These are phyloP conservation scores for Trichogramma dendrolimi DNA, from an alignment of 2,888 invertebrate species.

Conservation along the genomic window DNA sequence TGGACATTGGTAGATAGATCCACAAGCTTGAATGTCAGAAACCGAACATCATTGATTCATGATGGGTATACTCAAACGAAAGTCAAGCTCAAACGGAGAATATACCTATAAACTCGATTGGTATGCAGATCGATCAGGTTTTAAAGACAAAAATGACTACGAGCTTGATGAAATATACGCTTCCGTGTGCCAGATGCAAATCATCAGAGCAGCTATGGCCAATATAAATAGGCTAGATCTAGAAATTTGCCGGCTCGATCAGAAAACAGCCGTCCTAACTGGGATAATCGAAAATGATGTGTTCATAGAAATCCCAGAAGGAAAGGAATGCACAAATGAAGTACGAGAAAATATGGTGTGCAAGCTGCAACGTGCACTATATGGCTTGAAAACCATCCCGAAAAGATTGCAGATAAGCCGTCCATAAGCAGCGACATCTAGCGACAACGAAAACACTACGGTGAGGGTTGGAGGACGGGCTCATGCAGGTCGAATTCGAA, in stretches of 20 bases:
- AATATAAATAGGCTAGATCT: slow-evolving; percentile 16
- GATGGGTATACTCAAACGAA: background rate
- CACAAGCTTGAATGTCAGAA: background rate
- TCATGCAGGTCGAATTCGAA: too few species aligned
- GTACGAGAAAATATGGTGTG: too few species aligned
- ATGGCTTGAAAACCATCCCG: too few species aligned
- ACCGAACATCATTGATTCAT: background rate
- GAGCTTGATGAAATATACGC: slow-evolving; percentile 28
- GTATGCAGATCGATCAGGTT: background rate
- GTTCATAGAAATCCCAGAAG: too few species aligned
- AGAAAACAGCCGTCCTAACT: slow-evolving; percentile 33
- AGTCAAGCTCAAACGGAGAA: background rate
- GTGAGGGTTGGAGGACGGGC: too few species aligned
- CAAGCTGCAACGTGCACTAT: too few species aligned
- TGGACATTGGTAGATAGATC: background rate
- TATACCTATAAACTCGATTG: background rate
- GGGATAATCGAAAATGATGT: too few species aligned
- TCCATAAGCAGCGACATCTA: too few species aligned
- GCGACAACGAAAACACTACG: too few species aligned
- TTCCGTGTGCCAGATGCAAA: slow-evolving; percentile 17
- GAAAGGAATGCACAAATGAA: too few species aligned
- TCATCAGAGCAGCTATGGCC: slow-evolving; percentile 16
- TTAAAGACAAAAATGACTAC: slow-evolving; percentile 11
- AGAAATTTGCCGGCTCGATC: slow-evolving; percentile 18
- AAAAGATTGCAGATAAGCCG: too few species aligned